A percentile compares a stretch with the other conserved stretches of the same genome.
Evolutionary conservation across 2,113 vertebrate species (phyloP).

Genomic region (Struthio camelus): DNA sequence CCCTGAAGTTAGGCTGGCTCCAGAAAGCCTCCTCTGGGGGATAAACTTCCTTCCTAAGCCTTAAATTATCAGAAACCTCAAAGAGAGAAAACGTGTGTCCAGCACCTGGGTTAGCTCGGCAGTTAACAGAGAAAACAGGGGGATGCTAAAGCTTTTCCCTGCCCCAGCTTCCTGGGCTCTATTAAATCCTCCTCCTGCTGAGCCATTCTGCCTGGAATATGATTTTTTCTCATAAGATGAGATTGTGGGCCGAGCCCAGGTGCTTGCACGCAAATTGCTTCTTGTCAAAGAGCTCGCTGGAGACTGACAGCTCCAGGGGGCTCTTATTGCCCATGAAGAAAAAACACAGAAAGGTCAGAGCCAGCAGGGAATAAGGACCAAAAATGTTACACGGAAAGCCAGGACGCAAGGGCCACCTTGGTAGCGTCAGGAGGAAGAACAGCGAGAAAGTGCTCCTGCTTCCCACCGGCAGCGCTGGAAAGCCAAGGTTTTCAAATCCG

Average conservation of each 20-base stretch:
- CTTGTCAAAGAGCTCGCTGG: background rate
- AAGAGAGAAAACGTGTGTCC: background rate
- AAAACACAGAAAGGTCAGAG: background rate
- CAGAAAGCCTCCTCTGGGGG: background rate
- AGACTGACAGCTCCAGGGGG: background rate
- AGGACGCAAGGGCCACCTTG: background rate
- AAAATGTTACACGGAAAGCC: accelerated
- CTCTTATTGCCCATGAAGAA: background rate
- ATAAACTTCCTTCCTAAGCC: background rate
- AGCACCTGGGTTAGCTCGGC: background rate
- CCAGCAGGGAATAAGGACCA: background rate
- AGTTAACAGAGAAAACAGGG: background rate
- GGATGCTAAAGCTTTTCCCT: background rate
- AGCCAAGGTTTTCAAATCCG: background rate
- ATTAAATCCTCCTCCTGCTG: background rate
- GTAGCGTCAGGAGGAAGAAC: background rate
- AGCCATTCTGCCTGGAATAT: background rate
- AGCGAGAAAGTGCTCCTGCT: background rate
- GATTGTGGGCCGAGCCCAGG: too few species aligned
- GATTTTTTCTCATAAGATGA: background rate
- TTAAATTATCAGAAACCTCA: background rate
- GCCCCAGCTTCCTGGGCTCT: accelerated
- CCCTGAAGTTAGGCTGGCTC: background rate
- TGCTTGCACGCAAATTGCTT: background rate
- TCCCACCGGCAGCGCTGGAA: background rate